A percentile compares a stretch with the other conserved stretches of the same genome.
phyloP scores from a whole-genome alignment of 2,797 vertebrate genomes.

The Cynodonichthys magdalenae region DNA sequence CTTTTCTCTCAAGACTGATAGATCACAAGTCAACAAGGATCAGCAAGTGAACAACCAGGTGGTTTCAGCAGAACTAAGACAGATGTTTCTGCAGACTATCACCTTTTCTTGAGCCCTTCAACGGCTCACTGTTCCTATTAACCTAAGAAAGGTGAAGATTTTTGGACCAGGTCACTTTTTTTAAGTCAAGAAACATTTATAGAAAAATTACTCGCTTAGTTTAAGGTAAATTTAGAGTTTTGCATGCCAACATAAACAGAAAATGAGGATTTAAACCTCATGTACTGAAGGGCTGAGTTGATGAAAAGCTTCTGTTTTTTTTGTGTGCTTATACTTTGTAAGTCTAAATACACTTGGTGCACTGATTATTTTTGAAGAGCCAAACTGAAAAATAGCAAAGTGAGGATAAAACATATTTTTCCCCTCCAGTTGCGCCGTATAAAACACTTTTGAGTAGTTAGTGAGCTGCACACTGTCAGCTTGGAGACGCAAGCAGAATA shows the following conservation, averaged over 20 bases:
- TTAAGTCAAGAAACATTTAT: too few species aligned
- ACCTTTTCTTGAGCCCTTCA: background rate
- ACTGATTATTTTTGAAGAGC: too few species aligned
- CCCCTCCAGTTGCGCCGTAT: background rate
- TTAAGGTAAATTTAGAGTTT: too few species aligned
- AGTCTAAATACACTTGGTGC: too few species aligned
- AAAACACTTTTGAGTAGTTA: background rate
- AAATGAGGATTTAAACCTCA: too few species aligned
- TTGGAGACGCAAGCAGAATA: background rate
- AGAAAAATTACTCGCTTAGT: too few species aligned
- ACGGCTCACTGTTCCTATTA: background rate
- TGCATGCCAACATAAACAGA: too few species aligned
- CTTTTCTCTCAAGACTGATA: slow-evolving; percentile 18
- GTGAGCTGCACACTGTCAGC: background rate
- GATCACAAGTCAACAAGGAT: background rate
- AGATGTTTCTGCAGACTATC: background rate
- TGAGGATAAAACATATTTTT: too few species aligned
- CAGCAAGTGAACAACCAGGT: slow-evolving; percentile 6
- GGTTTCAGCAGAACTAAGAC: slow-evolving; percentile 1
- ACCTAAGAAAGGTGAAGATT: background rate
- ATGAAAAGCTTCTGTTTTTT: too few species aligned
- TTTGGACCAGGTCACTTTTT: background rate
- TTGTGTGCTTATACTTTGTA: too few species aligned
- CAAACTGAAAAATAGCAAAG: too few species aligned
- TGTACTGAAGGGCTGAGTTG: too few species aligned